Evolutionary conservation across 2,888 invertebrate genomes (phyloP).

Genomic region (Agrochola lota): DNA sequence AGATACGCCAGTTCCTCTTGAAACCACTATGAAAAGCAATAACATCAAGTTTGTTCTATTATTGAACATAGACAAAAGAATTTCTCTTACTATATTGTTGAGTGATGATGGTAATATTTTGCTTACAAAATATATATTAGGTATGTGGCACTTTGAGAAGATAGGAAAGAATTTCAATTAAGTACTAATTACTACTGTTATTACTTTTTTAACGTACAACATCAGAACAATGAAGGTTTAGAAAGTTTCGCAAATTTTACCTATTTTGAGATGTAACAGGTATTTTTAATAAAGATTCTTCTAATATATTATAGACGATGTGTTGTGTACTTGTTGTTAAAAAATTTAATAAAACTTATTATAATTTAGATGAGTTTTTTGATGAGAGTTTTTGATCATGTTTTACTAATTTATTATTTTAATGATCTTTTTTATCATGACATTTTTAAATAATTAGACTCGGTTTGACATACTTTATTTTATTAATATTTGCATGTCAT

Average conservation of each 20-base stretch:
- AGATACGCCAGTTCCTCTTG: neutral
- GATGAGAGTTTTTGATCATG: too few relatives aligned
- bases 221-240: neutral
- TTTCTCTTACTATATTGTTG: neutral
- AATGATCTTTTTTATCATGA: too few relatives aligned
- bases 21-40: slow-evolving; percentile 9
- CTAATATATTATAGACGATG: neutral
- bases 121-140: neutral
- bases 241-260: neutral
- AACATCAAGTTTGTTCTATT: neutral
- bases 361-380: too few relatives aligned
- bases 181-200: neutral
- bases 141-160: too few relatives aligned
- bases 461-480: too few relatives aligned
- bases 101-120: neutral
- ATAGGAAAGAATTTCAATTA: neutral
- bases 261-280: neutral
- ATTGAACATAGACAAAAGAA: neutral
- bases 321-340: neutral
- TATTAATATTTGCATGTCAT: too few relatives aligned
- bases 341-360: too few relatives aligned
- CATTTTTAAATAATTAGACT: too few relatives aligned
- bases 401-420: too few relatives aligned
- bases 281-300: neutral
- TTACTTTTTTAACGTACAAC: neutral